These are phyloP conservation scores for Phortica variegata DNA, from an alignment of 1,140 invertebrate genomes.

Conservation along the genomic window DNA sequence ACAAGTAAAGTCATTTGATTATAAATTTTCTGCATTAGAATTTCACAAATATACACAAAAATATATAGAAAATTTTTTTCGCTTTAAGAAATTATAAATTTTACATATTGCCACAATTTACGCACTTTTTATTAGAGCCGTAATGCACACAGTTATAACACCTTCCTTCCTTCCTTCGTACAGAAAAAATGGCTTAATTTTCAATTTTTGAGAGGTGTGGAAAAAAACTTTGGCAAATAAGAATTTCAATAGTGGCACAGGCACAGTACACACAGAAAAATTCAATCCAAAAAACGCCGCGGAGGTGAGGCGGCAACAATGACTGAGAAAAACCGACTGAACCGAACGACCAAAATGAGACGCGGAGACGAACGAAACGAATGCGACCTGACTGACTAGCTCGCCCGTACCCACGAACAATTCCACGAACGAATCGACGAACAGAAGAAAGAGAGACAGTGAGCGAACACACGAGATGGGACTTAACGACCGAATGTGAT, in stretches of 20 bases:
- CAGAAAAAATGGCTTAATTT: slow-evolving; percentile 41
- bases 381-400: no score
- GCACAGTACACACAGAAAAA: slow-evolving; percentile 44
- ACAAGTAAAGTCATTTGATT: slow-evolving; percentile 45
- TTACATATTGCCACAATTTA: slow-evolving; percentile 32
- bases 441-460: no score
- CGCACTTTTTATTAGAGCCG: slow-evolving; percentile 22
- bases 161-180: slow-evolving; percentile 38
- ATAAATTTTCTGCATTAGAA: slow-evolving; percentile 39
- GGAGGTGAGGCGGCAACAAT: slow-evolving; percentile 49
- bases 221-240: slow-evolving; percentile 26
- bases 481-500: no score
- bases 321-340: slow-evolving; percentile 47
- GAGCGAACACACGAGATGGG: no score
- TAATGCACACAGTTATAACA: no score
- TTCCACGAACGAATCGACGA: no score
- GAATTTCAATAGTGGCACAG: slow-evolving; percentile 9
- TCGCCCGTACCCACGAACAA: no score
- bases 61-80: slow-evolving; percentile 31
- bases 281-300: slow-evolving; percentile 37
- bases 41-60: slow-evolving; percentile 44
- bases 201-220: slow-evolving; percentile 25
- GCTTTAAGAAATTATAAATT: not conserved
- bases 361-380: slow-evolving; percentile 42
- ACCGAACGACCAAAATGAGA: slow-evolving; percentile 32